These are phyloP conservation scores for human DNA, from an alignment of 2,113 vertebrate genomes.

Conservation along the genomic window GRCh38 chr9:33892001-33892500, in stretches of 20 bases:
- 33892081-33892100: constrained; percentile 23
- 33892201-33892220: neutral
- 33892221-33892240: neutral
- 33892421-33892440: neutral
- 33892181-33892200: neutral
- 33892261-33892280: neutral
- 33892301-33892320: neutral
- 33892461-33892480: neutral
- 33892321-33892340: neutral
- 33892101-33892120: neutral
- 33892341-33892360: neutral
- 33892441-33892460: neutral
- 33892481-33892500: neutral
- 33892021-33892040: neutral
- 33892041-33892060: constrained; percentile 13
- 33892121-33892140: neutral
- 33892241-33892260: neutral
- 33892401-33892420: neutral
- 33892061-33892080: neutral
- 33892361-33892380: neutral
- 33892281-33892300: neutral
- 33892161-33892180: neutral
- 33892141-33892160: neutral
- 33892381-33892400: neutral
- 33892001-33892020: no score